phyloP scores from a whole-genome alignment of 1,140 invertebrate species.

The Andrena cerasifolii region DNA sequence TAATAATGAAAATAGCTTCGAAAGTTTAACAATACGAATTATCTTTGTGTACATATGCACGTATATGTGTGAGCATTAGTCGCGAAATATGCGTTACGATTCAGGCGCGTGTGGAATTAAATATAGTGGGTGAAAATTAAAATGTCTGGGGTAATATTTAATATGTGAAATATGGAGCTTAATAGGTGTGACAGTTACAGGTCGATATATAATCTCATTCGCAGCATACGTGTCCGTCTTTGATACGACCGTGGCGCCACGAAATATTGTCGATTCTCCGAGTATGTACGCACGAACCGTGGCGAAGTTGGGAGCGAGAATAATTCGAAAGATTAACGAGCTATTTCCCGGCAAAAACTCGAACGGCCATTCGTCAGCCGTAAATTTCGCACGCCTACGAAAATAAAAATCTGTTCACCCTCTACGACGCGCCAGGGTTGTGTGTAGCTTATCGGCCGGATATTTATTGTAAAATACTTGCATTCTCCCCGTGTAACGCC shows the following conservation, averaged over 20 bases:
- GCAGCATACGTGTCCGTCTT: constrained; percentile 2
- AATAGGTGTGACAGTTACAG: not conserved
- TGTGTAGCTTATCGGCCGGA: constrained; percentile 75
- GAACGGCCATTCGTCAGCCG: constrained; percentile 74
- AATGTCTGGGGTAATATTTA: not conserved
- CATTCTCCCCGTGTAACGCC: constrained; percentile 47
- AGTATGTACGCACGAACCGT: constrained; percentile 34
- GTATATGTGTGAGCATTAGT: too few relatives aligned
- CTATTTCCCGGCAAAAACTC: constrained; percentile 74
- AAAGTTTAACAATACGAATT: not conserved
- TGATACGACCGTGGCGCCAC: constrained; percentile 3
- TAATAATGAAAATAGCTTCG: not conserved
- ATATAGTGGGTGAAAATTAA: not conserved
- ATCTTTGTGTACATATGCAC: constrained; percentile 12
- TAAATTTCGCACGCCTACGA: constrained; percentile 69
- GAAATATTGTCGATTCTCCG: constrained; percentile 56
- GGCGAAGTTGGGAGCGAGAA: constrained; percentile 71
- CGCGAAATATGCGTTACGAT: not conserved
- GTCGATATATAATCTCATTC: not conserved
- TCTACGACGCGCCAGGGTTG: constrained; percentile 50
- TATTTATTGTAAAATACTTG: constrained; percentile 76
- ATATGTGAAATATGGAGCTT: not conserved
- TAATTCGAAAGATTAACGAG: constrained; percentile 78
- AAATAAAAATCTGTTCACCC: constrained; percentile 70
- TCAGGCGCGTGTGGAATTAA: not conserved